Percentiles rank a stretch among this genome's conserved stretches.
Conservation (phyloP, 2,888 invertebrate species). For the Brachyptera putata region DNA sequence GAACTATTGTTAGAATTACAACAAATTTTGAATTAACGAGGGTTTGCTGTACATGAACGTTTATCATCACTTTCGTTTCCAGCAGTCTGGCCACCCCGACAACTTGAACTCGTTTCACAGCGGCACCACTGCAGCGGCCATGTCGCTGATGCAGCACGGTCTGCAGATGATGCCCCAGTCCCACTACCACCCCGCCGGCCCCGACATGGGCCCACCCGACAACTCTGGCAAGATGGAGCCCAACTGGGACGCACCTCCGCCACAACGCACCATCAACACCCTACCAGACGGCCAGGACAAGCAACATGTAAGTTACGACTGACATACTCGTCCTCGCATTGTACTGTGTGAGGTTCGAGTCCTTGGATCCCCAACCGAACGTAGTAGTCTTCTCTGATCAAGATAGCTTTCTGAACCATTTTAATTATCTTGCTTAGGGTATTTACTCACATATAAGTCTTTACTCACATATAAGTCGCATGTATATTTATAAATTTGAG, state of each 20-base stretch:
- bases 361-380: no score
- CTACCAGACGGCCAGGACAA: conserved; percentile 32
- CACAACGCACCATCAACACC: conserved; percentile 30
- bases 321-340: background rate
- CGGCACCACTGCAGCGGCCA: conserved; percentile 32
- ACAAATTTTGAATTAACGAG: no score
- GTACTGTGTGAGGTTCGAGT: no score
- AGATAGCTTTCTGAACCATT: no score
- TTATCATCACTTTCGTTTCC: conserved; percentile 1
- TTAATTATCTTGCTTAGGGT: no score
- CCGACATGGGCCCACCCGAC: conserved; percentile 32
- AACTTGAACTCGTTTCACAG: conserved; percentile 44
- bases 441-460: no score
- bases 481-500: no score
- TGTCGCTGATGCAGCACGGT: conserved; percentile 31
- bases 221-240: conserved; percentile 33
- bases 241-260: conserved; percentile 31
- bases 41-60: no score
- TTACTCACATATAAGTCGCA: no score
- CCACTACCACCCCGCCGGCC: conserved; percentile 27
- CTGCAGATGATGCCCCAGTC: conserved; percentile 30
- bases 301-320: conserved; percentile 31
- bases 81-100: conserved; percentile 39
- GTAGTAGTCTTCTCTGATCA: no score
- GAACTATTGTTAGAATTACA: no score